Percentiles rank a stretch among this genome's conserved stretches.
Evolutionary conservation across 2,888 invertebrate species (phyloP).

Genomic region (Andrena bicolor): DNA sequence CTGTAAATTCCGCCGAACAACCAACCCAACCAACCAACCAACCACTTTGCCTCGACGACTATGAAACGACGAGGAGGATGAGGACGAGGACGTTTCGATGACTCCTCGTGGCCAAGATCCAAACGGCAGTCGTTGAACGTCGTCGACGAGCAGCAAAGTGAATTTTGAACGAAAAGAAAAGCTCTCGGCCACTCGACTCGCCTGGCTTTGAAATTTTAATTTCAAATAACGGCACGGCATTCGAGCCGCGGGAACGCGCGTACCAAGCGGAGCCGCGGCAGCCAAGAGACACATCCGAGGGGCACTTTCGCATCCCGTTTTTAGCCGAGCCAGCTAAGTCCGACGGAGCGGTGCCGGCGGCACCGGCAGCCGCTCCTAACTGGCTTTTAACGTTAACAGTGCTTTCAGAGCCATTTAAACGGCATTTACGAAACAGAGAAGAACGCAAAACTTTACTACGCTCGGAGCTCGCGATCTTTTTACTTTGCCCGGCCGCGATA

Average conservation of each 20-base stretch:
- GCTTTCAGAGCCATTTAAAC: conserved; percentile 65
- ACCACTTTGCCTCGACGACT: conserved; percentile 8
- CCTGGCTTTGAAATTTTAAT: conserved; percentile 53
- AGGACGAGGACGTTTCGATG: conserved; percentile 10
- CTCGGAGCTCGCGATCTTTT: conserved; percentile 35
- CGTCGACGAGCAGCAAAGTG: background rate
- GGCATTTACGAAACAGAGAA: conserved; percentile 62
- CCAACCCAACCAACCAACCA: conserved; percentile 7
- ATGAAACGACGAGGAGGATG: background rate
- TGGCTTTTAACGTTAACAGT: conserved; percentile 68
- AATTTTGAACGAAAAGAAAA: conserved; percentile 13
- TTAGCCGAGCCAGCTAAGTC: conserved; percentile 41
- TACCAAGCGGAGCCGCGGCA: background rate
- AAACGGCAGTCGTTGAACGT: conserved; percentile 6
- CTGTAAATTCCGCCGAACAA: conserved; percentile 35
- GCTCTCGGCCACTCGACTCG: background rate
- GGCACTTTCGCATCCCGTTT: conserved; percentile 54
- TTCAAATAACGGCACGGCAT: background rate
- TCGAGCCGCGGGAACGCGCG: conserved; percentile 19
- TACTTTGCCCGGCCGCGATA: background rate
- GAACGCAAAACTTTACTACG: conserved; percentile 46
- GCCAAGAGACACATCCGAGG: conserved; percentile 38
- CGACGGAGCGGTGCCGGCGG: conserved; percentile 31
- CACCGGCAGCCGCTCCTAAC: conserved; percentile 45
- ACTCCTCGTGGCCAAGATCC: conserved; percentile 29